Conservation (phyloP, 2,888 invertebrate species). For the Chydorus sphaericus region DNA sequence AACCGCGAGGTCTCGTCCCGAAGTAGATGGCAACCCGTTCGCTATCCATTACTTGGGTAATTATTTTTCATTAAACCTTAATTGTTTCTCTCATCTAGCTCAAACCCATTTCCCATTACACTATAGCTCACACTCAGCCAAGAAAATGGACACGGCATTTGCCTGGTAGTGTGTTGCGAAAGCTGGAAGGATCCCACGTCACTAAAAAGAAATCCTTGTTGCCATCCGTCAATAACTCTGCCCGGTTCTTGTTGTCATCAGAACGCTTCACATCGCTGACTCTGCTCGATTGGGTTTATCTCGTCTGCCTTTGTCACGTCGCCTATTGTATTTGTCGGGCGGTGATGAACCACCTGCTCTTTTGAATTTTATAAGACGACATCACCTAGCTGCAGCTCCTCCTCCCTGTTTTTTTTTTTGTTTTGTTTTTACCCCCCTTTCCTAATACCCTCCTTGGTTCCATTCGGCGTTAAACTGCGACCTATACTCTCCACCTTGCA, state of each 20-base stretch:
- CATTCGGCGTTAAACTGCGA: constrained; percentile 11
- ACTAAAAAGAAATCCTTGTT: neutral
- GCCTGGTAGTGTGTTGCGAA: constrained; percentile 9
- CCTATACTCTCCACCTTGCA: neutral
- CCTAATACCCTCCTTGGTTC: constrained; percentile 8
- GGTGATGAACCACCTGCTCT: neutral
- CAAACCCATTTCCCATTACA: neutral
- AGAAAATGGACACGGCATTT: neutral
- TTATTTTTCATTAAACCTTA: neutral
- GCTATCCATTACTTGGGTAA: constrained; percentile 6
- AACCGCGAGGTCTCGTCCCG: constrained; percentile 22
- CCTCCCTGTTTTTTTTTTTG: neutral
- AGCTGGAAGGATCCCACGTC: neutral
- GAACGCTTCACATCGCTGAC: neutral
- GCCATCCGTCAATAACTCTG: too few relatives aligned
- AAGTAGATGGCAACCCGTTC: constrained; percentile 15
- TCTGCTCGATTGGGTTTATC: constrained; percentile 4
- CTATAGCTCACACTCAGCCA: neutral
- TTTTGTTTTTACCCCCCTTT: neutral
- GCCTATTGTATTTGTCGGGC: constrained; percentile 2
- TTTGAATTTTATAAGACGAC: neutral
- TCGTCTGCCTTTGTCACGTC: constrained; percentile 8
- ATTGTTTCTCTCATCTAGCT: neutral
- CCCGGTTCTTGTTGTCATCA: too few relatives aligned
- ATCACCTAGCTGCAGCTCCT: neutral